Base-by-base conservation (phyloP, 2,113 vertebrate species). In the Argyrosomus japonicus region DNA sequence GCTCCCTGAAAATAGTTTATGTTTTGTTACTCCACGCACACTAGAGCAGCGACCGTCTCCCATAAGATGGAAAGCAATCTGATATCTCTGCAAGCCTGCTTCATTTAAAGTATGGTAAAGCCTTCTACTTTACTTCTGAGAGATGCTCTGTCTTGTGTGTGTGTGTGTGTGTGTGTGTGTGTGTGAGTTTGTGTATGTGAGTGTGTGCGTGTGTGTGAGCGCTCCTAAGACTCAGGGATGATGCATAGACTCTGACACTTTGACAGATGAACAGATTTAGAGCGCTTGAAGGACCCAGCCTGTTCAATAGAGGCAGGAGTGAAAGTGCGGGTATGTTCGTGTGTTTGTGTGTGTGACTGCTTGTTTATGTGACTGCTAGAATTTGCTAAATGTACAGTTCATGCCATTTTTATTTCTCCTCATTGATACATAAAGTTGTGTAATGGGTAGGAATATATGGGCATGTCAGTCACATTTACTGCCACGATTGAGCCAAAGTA, bases 201-300 rank as follows among this genome's bases (percentile, higher is more conserved):
- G 84, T 77, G 53, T 85, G 83, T 77, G 54, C 83, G 84, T 79
- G 71, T 82, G 76, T 82, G 82, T 80, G 51, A 40, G 84, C 70
- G 84, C 84, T 74, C 80, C 83, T 80, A 68, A 84, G 86, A 90
- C 89, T 89, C 89, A 18, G 85, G 86, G 79, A 92, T 94, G 93
- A 95, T 94, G 92, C 94, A 93, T 94, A 90, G 94, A 91, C 79
- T 91, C 88, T 93, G 93, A 94, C 93, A 92, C 90, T 93, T 95
- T 95, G 94, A 95, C 95, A 94, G 94, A 95, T 95, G 93, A 94
- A 94, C 92, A 93, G 94, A 94, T 95, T 94, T 93, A 91, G 93
- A 93, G 93, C 88, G 91, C 93, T 93, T 83, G 89, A 91, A 93
- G 89, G 89, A 93, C 88, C 92, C 87, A 75, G 92, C 88, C 86